Base-by-base conservation (phyloP, 2,797 vertebrate genomes). In the Eulemur coronatus region DNA sequence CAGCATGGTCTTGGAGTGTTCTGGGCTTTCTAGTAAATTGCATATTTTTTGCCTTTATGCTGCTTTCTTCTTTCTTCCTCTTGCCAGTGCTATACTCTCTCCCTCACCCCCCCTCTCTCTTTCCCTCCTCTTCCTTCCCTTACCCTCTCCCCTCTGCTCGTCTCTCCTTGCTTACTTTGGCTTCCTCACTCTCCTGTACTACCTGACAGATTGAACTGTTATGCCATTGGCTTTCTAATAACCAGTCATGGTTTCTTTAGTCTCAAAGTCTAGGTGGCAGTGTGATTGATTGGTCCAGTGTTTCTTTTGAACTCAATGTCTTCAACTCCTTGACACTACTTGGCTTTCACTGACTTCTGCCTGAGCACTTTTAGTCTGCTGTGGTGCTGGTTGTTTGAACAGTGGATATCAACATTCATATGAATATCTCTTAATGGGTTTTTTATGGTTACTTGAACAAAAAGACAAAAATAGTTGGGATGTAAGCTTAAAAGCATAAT, bases 401-500 rank as follows among this genome's bases (percentile, higher is more conserved):
- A 70, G 30, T 15, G 80, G 22, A 84, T 94, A 91, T 59, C 7
- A 15, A 65, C 63, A 65, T n/a, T 65, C 63, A 65, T n/a, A 65
- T 79, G 55, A 94, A 50, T 91, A 82, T 92, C 91, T 97, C 61
- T 63, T 95, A 69, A 67, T 88, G 87, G 26, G 15, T 95, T 67
- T 85, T 85, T 65, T 78, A 35, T 81, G 22, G 35, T 61, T 95
- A 92, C 55, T 89, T 91, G 33, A 93, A 84, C 28, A 85, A 91
- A 97, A 89, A 87, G 43, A 59, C 41, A 84, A 91, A 88, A 91
- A 9, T 70, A 78, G 28, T 78, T 88, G 14, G 38, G 43, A 33
- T 95, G 33, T 5, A 41, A 87, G 38, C n/a, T 82, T 88, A 96
- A 81, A 38, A 81, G 22, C 43, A 70, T 67, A 81, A 84, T 79